These are phyloP conservation scores for Trichomycterus rosablanca DNA, from an alignment of 2,113 vertebrate species.

Conservation along the genomic window DNA sequence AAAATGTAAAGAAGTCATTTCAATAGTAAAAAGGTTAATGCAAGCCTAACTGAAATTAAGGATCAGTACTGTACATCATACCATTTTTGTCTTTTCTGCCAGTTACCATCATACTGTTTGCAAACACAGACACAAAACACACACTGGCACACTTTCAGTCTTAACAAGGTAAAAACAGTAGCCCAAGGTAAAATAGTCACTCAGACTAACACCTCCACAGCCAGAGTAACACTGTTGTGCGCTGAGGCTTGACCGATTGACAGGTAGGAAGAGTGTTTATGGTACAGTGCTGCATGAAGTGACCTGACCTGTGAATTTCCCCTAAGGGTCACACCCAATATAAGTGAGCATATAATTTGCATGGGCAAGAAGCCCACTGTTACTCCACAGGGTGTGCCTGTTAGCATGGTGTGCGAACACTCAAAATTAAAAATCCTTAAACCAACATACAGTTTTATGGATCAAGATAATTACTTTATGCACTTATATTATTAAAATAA, in stretches of 20 bases:
- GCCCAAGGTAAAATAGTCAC: slow-evolving; percentile 14
- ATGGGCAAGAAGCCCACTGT: slow-evolving; percentile 56
- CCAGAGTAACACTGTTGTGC: not conserved
- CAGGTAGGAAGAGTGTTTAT: not conserved
- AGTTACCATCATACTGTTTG: slow-evolving; percentile 4
- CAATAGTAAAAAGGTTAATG: no score
- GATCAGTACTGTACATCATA: no score
- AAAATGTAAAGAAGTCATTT: no score
- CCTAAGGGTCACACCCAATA: slow-evolving; percentile 48
- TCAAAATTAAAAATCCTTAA: no score
- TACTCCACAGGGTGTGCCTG: no score
- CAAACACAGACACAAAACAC: slow-evolving; percentile 20
- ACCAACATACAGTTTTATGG: no score
- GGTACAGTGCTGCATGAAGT: not conserved
- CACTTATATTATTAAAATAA: no score
- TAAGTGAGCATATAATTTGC: slow-evolving; percentile 62
- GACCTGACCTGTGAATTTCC: slow-evolving; percentile 55
- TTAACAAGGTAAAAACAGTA: slow-evolving; percentile 6
- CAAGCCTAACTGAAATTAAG: no score
- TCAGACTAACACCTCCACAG: slow-evolving; percentile 12
- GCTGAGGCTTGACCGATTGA: not conserved
- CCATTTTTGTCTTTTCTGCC: not conserved
- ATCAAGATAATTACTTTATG: no score
- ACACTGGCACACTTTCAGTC: not conserved
- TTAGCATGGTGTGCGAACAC: no score